Base-by-base conservation (phyloP, 1,140 invertebrate species). In the Trichogramma pretiosum region DNA sequence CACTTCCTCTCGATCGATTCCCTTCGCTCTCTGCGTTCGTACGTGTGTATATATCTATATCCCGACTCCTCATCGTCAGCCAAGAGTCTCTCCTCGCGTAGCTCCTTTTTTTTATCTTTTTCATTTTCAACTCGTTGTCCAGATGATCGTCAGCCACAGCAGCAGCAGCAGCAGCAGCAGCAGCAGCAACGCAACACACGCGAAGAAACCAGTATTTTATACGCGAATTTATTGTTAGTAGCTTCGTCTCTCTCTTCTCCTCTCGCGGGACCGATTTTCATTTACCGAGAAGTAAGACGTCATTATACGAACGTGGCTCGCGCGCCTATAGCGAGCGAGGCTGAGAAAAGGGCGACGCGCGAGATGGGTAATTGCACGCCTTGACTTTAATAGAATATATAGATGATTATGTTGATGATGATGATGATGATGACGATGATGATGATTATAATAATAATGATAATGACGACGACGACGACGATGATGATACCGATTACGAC, bases 101-200 rank as follows among this genome's bases (percentile, higher is more conserved):
- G 32, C 32, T 36, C 34, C 19, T 10, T 21, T 21, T 39, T 23
- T 39, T 33, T 16, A 16, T 33, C 32, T n/a, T 33, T 16, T 11
- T 7, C 13, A 7, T 33, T 16, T 33, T 33, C 22, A 33, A 35
- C 53, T 58, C 56, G 55, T 59, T 55, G 57, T 53, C 48, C 54
- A n/a, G n/a, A n/a, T n/a, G n/a, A n/a, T n/a, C n/a, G n/a, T n/a
- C n/a, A n/a, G n/a, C n/a, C n/a, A n/a, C n/a, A n/a, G n/a, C n/a
- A n/a, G n/a, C n/a, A n/a, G n/a, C n/a, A n/a, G n/a, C n/a, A n/a
- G n/a, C n/a, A n/a, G n/a, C n/a, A n/a, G n/a, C n/a, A n/a, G n/a
- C n/a, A n/a, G n/a, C n/a, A n/a, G n/a, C n/a, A n/a, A n/a, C n/a
- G n/a, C n/a, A n/a, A n/a, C n/a, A n/a, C n/a, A n/a, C n/a, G n/a